Evolutionary conservation across 2,113 vertebrate species (phyloP), one percentile per base, ranked within the genome.

Genomic region (Oxyura jamaicensis): DNA sequence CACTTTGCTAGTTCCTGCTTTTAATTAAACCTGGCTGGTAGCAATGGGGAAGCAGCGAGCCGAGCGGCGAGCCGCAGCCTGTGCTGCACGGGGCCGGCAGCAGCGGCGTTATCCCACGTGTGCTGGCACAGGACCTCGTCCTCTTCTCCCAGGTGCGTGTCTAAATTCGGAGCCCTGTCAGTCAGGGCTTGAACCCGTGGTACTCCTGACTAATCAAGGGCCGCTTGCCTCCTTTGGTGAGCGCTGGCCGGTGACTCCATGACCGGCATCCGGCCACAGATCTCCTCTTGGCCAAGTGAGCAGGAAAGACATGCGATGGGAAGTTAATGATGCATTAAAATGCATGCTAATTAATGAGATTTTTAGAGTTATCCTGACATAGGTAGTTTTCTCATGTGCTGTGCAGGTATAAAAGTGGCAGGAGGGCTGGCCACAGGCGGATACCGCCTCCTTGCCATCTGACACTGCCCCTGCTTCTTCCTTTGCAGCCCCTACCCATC

Each of bases 1-100:
- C 86, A 67, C 41, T 92, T 91, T 88, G 65, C 68, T 82, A 26
- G 55, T 56, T 96, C 66, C 83, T 93, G 86, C 66, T 95, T 96
- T 84, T 92, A 95, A 96, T 94, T 88, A 93, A 90, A 75, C 28
- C 79, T 90, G 42, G 46, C 79, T 89, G 9, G 0, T 6, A 86
- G 66, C 4, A 3, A 23, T 4, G 71, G 13, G 2, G n/a, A 77
- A 89, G 78, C 28, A 81, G 81, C 46, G 53, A 95, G 69, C 65
- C 0, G 0, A 89, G 78, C 28, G 84, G 81, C 46, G 53, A 95
- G 69, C 65, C 0, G 0, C 86, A 68, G 82, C 59, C 87, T 4
- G 50, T 0, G 10, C 66, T 22, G 79, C 73, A 82, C 1, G 0
- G 25, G 84, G 22, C 73, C 60, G 11, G 73, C 69, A 82, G 36